Base-by-base conservation (phyloP, 2,888 invertebrate species). In the Aleiodes testaceus region DNA sequence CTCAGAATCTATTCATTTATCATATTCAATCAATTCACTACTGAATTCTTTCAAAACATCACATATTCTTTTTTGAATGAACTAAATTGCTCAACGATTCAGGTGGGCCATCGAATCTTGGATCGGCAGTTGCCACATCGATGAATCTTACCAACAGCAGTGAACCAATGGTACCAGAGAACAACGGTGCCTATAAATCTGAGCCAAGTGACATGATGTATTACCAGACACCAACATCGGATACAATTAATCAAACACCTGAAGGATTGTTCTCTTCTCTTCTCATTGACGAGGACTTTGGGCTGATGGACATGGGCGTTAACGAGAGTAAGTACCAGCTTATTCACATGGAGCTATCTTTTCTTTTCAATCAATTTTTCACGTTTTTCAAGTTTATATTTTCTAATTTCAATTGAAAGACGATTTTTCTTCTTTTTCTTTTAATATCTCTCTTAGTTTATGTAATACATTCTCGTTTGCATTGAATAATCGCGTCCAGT, bases 221-320 rank as follows among this genome's bases (percentile, higher is more conserved):
- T 88, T 96, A 95, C 85, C 94, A 85, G 26, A 77, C 81, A 67
- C 82, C 80, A 65, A 76, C 81, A 30, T 91, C 93, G 2, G 90
- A 92, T 55, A 92, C 92, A 79, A 89, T 92, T 83, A 92, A 92
- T 87, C 93, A 93, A 84, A 93, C 93, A 44, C 91, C 92, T 22
- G 97, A 97, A 81, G 95, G 95, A 52, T 95, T 96, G 82, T 92
- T 97, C 47, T 95, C 95, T 75, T 95, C 95, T 1, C 94, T 96
- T 75, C 90, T 66, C 14, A 14, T 20, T 44, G 53, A 52, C 11
- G 52, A 53, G 12, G 22, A 52, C 20, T 42, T 66, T 53, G 82
- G 96, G 96, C 90, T 96, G 64, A 95, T 97, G 95, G 96, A 96
- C 81, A 95, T 96, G 94, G 94, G 95, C 50, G 93, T 95, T 91